Evolutionary conservation across 2,113 vertebrate genomes (phyloP), one percentile per base, ranked within the genome.

Genomic region (Pseudorhombus dupliciocellatus): DNA sequence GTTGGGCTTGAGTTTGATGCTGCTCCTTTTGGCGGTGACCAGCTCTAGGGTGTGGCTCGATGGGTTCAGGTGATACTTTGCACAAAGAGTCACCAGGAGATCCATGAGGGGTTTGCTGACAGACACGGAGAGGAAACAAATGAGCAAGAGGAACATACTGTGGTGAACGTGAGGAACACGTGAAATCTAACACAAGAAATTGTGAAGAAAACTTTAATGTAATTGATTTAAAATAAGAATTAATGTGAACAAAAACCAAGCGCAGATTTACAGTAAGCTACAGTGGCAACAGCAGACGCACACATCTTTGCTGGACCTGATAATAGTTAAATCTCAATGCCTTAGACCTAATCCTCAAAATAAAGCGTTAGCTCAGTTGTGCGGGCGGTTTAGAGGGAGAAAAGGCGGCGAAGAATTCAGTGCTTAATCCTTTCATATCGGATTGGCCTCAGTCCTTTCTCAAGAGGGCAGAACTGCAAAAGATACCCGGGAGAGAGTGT

Each of bases 101-200:
- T 99, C 98, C 96, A 99, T 98, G 85, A 96, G 92, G 26, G 98
- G 96, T 88, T 97, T 96, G 88, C 98, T 99, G 89, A 62, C 92
- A 92, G 87, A 91, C 40, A 80, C 25, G 74, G 11, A 34, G 6
- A 4, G 7, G 8, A 28, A 46, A 30, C n/a, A 44, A 46, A 30
- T 18, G 7, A 28, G 18, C 5, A 24, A 21, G 20, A 9, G 40
- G 7, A 20, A 21, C 18, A 1, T 46, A 20, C 4, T 16, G 15
- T 2, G 18, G 42, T 46, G 14, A 15, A 15, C 8, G 6, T 20
- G 31, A 50, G 20, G 60, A 4, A 15, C 31, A 46, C 30, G 24
- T 12, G 70, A 46, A 69, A 15, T 28, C 50, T 11, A 24, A 25
- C 9, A 37, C 26, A 28, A 28, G 26, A 28, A 5, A 28, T 37